phyloP scores from a whole-genome alignment of 2,888 invertebrate species.

The Hemithea aestivaria region DNA sequence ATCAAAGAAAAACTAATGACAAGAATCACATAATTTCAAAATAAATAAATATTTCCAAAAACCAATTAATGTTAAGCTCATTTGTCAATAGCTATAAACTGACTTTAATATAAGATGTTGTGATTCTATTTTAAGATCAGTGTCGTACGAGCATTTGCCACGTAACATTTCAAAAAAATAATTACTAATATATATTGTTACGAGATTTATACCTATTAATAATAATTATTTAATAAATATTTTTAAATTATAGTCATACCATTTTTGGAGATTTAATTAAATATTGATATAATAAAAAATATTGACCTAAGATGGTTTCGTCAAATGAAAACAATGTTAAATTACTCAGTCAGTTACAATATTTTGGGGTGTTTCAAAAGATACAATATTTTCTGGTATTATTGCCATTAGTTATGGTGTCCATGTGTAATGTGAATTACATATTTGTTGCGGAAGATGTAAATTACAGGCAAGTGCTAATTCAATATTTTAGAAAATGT shows the following conservation, averaged over 20 bases:
- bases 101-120: conserved; percentile 11
- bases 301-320: conserved; percentile 7
- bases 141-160: conserved; percentile 12
- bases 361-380: conserved; percentile 53
- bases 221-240: no score
- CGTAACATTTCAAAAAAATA: no score
- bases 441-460: conserved; percentile 60
- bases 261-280: no score
- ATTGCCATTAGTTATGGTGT: conserved; percentile 49
- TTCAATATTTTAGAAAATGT: no score
- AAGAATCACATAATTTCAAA: no score
- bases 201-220: no score
- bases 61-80: no score
- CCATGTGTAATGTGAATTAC: conserved; percentile 64
- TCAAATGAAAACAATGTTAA: conserved; percentile 10
- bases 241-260: no score
- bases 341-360: conserved; percentile 33
- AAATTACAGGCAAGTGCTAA: conserved; percentile 46
- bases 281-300: no score
- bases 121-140: conserved; percentile 17
- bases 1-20: no score
- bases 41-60: no score
- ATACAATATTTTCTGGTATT: conserved; percentile 54
- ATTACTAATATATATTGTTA: no score
- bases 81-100: background rate